Base-by-base conservation (phyloP, 2,888 invertebrate species). In the Cephus sareptanus region DNA sequence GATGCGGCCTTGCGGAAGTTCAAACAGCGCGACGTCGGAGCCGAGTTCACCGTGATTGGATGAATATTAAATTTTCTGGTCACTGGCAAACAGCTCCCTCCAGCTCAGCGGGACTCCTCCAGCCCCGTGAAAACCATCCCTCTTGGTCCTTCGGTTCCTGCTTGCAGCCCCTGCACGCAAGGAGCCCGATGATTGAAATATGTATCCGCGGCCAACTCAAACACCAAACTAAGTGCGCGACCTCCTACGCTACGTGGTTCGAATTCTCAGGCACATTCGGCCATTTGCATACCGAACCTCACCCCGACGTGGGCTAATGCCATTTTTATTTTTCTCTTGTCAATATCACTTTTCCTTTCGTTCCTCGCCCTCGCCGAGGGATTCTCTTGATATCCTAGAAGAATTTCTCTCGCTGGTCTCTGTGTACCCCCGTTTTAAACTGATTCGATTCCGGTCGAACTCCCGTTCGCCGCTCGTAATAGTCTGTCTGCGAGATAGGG, bases 51-150 rank as follows among this genome's bases (percentile, higher is more conserved):
- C 86, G 85, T 89, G 90, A 89, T 90, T 90, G 90, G 87, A 89
- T 90, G 90, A 90, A 90, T 90, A 90, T 90, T 89, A 89, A 90
- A 90, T 90, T 89, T 90, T 89, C 85, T 88, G 90, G 90, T 90
- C 89, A 90, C 90, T 85, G 80, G 89, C 88, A 90, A 90, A 90
- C 90, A 90, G 87, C 84, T 83, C 78, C 78, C 79, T 75, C 76
- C 76, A 23, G 12, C 35, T 23, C 23, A 56, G 40, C 23, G 23
- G 40, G 40, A 23, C 40, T 79, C 75, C 76, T 71, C 31, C 6
- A 3, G 13, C 34, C 71, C 71, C 71, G 31, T 71, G 71, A 34
- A 31, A 31, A 35, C 56, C 69, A 68, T 34, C 75, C 30, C 77
- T 56, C 77, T 9, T 56, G 40, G 40, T 23, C 40, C 40, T 56